phyloP scores from a whole-genome alignment of 2,888 invertebrate genomes.

The Limnephilus marmoratus region DNA sequence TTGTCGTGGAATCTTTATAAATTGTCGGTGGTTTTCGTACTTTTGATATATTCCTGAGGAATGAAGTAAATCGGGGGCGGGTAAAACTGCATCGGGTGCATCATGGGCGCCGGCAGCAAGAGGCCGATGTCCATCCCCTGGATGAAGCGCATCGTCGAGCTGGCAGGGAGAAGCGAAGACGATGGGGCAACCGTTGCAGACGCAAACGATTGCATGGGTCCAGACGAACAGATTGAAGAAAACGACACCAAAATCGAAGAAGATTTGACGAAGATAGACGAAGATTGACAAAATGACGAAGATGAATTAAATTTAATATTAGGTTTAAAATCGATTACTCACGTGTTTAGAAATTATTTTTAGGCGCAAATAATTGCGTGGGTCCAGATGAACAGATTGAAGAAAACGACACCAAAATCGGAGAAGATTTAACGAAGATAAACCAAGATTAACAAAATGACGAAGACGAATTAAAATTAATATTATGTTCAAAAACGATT shows the following conservation, averaged over 20 bases:
- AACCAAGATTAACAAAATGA: neutral
- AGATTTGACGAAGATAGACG: neutral
- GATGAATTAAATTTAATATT: neutral
- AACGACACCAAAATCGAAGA: neutral
- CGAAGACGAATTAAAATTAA: neutral
- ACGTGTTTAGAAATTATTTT: neutral
- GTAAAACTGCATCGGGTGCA: conserved; percentile 40
- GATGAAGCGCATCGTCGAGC: conserved; percentile 51
- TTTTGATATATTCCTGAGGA: conserved; percentile 57
- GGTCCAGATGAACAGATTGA: neutral
- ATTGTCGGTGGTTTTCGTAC: conserved; percentile 30
- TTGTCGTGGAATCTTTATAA: neutral
- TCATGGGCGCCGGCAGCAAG: conserved; percentile 41
- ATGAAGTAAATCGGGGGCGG: conserved; percentile 51
- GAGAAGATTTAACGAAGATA: neutral
- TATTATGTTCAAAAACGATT: neutral
- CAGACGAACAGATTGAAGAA: neutral
- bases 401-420: neutral
- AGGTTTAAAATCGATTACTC: neutral
- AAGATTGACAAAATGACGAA: neutral
- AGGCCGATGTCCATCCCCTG: conserved; percentile 38
- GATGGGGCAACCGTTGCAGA: neutral
- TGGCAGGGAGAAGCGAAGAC: neutral
- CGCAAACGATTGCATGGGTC: conserved; percentile 4
- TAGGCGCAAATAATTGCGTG: neutral